phyloP scores from a whole-genome alignment of 23 tunicate genomes.

The Halocynthia roretzi region DNA sequence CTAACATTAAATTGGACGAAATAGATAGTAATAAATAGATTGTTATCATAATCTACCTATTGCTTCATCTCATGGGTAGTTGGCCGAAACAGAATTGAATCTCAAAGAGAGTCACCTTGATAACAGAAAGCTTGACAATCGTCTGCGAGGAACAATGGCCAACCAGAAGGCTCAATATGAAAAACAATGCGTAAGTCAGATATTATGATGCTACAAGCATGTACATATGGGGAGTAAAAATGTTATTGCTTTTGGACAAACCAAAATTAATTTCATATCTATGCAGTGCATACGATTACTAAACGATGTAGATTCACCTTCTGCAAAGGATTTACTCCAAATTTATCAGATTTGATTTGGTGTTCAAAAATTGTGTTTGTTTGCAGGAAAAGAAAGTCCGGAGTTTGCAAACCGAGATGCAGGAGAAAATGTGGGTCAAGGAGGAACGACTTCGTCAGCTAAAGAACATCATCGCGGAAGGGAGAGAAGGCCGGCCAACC shows the following conservation, averaged over 20 bases:
- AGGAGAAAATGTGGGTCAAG: conserved; percentile 89
- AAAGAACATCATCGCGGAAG: conserved; percentile 54
- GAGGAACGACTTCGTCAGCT: conserved; percentile 77
- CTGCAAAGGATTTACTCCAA: too few species aligned
- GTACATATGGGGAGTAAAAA: too few species aligned
- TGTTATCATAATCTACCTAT: too few species aligned
- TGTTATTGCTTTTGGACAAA: too few species aligned
- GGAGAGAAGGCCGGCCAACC: conserved; percentile 48
- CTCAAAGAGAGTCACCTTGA: conserved; percentile 54
- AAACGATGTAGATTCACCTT: too few species aligned
- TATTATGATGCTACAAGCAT: too few species aligned
- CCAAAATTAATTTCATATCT: too few species aligned
- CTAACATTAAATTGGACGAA: too few species aligned
- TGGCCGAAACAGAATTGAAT: conserved; percentile 52
- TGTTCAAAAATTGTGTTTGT: not conserved
- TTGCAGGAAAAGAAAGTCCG: conserved; percentile 68
- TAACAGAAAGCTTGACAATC: conserved; percentile 35
- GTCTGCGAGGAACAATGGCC: conserved; percentile 75
- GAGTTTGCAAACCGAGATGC: conserved; percentile 65
- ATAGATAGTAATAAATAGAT: too few species aligned
- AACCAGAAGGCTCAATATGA: conserved; percentile 73
- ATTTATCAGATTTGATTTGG: not conserved
- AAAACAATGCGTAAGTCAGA: conserved; percentile 62
- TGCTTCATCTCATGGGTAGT: conserved; percentile 7
- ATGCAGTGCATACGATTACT: too few species aligned